Conservation (phyloP, 64 coral and sea anemone species). For the Platygyra sinensis region DNA sequence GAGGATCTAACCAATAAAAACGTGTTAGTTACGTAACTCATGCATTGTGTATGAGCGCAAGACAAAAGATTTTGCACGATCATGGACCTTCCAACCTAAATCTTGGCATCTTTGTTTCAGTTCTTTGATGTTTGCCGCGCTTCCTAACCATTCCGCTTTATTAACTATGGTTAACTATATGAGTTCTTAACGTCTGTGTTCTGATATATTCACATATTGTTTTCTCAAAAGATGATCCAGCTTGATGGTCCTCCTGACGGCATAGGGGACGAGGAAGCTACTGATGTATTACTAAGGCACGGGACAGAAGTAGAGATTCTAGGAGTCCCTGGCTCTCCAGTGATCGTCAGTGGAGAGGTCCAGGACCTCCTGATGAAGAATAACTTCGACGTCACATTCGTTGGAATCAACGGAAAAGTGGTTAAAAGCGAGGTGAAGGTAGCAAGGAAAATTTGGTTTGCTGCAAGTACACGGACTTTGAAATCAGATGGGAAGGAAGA, state of each 20-base stretch:
- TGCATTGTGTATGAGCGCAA: too few relatives aligned
- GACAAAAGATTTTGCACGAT: too few relatives aligned
- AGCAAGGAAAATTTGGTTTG: conserved; percentile 28
- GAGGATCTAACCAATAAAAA: too few relatives aligned
- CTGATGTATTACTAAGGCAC: conserved; percentile 11
- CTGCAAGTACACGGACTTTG: not conserved
- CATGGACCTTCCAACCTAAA: too few relatives aligned
- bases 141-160: too few relatives aligned
- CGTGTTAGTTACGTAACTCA: too few relatives aligned
- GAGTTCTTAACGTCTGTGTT: too few relatives aligned
- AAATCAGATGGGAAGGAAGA: too few relatives aligned
- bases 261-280: not conserved
- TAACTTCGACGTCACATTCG: conserved; percentile 17
- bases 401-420: conserved; percentile 15
- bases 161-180: too few relatives aligned
- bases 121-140: too few relatives aligned
- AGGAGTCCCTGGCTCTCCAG: not conserved
- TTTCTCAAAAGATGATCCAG: conserved; percentile 12
- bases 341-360: not conserved
- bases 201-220: too few relatives aligned
- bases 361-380: conserved; percentile 28
- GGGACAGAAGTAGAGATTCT: conserved; percentile 17
- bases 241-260: not conserved
- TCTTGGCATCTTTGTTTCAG: too few relatives aligned
- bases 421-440: conserved; percentile 8